Evolutionary conservation across 2,797 vertebrate species (phyloP).

Genomic region (Nyctalus aviator): DNA sequence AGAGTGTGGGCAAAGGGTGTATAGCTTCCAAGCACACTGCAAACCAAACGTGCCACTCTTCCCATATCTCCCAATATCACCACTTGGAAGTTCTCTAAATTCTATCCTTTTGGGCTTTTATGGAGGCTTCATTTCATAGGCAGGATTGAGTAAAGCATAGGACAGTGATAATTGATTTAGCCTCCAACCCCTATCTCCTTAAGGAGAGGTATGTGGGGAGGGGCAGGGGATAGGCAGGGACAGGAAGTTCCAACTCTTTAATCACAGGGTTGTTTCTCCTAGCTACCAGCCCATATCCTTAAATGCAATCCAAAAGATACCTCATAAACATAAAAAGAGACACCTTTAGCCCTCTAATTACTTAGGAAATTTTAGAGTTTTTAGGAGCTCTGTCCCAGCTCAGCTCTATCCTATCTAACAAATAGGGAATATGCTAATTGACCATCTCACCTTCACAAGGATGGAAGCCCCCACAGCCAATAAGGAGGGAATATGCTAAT

Average conservation of each 20-base stretch:
- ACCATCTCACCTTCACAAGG: too few species aligned
- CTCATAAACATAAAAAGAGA: background rate
- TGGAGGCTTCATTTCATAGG: background rate
- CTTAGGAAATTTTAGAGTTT: background rate
- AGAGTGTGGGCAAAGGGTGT: background rate
- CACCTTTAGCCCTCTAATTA: background rate
- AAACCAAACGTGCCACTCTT: background rate
- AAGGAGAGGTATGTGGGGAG: too few species aligned
- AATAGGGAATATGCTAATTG: background rate
- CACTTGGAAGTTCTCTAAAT: background rate
- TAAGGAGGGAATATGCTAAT: too few species aligned
- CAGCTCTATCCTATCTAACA: too few species aligned
- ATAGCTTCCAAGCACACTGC: background rate
- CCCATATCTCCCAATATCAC: background rate
- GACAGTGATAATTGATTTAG: background rate
- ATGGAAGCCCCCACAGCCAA: too few species aligned
- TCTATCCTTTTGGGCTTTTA: background rate
- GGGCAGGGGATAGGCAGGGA: rapidly evolving
- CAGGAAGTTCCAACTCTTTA: background rate
- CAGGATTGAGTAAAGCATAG: background rate
- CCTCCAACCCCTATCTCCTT: background rate
- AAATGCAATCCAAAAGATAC: background rate
- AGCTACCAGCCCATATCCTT: background rate
- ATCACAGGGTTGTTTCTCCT: background rate
- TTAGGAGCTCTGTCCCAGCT: background rate